Conservation (phyloP, 2,888 invertebrate species). For the Cephus spinipes region DNA sequence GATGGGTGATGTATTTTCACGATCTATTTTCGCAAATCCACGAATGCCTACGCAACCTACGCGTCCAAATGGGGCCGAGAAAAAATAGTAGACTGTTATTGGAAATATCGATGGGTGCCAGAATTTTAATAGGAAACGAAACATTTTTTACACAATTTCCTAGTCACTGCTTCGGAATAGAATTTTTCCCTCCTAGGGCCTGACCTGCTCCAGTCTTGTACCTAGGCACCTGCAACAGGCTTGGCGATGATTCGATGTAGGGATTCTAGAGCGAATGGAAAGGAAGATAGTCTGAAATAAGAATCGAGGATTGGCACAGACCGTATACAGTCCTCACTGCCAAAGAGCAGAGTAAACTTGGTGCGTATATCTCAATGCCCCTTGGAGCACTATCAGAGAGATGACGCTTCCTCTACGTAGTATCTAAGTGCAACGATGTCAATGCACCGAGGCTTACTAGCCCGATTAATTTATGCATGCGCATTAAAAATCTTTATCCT, state of each 20-base stretch:
- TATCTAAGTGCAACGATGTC: not conserved
- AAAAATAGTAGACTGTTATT: slow-evolving; percentile 15
- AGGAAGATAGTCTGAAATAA: not conserved
- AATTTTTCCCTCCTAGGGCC: not conserved
- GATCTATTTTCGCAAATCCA: slow-evolving; percentile 58
- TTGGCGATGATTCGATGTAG: not conserved
- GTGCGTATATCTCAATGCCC: not conserved
- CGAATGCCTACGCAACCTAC: slow-evolving; percentile 30
- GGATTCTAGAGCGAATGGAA: not conserved
- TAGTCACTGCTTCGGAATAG: not conserved
- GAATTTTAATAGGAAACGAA: not conserved
- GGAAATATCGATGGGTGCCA: slow-evolving; percentile 7
- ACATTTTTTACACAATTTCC: not conserved
- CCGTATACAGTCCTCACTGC: not conserved
- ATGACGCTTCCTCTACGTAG: not conserved
- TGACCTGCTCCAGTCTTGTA: not conserved
- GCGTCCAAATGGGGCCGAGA: slow-evolving; percentile 12
- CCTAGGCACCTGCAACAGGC: not conserved
- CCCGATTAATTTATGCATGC: not conserved
- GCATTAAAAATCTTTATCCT: not conserved
- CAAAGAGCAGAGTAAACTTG: not conserved
- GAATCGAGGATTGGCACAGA: not conserved
- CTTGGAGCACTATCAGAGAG: not conserved
- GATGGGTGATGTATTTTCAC: slow-evolving; percentile 60
- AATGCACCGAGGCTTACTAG: not conserved